Evolutionary conservation across 2,888 invertebrate species (phyloP), one percentile per base, ranked within the genome.

Genomic region (Sesia bembeciformis): DNA sequence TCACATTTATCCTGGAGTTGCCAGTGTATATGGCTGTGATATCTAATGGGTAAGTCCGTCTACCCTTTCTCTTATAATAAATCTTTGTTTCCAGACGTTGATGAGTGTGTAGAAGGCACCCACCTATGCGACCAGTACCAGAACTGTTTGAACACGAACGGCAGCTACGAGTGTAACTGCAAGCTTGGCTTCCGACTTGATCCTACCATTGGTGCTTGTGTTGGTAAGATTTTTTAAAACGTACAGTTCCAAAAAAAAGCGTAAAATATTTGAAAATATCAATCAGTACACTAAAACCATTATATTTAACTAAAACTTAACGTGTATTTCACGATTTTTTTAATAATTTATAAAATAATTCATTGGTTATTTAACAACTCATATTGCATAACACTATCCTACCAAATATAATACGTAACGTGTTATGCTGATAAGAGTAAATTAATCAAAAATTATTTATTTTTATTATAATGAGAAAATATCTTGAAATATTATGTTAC

Each of bases 41-140:
- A 23, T 23, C 23, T 23, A 57, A 42, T 87, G 87, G 60, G 81
- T 84, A 70, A 87, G 87, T 83, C 67, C 3, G 46, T 46, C 8
- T 46, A 4, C 46, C 5, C 8, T 40, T 40, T 41, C 23, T n/a
- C 46, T 5, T 46, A 52, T 52, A 40, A 23, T 43, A 39, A 40
- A n/a, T 43, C 8, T 54, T 52, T 49, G 41, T 43, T 68, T 62
- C 0, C 66, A 86, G 99, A 99, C 73, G 93, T 98, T 4, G 93
- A 98, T 70, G 98, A 98, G 77, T 98, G 98, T 53, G 67, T 70
- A 0, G 86, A 89, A 62, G 85, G 83, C 1, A 81, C 80, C 0
- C 87, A 90, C 49, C 69, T 89, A 0, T 90, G 90, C 55, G 86
- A 88, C 49, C 74, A 72, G 54, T 70, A 87, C 54, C 89, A 90